Base-by-base conservation (phyloP, 2,888 invertebrate genomes). In the Xanthia icteritia region DNA sequence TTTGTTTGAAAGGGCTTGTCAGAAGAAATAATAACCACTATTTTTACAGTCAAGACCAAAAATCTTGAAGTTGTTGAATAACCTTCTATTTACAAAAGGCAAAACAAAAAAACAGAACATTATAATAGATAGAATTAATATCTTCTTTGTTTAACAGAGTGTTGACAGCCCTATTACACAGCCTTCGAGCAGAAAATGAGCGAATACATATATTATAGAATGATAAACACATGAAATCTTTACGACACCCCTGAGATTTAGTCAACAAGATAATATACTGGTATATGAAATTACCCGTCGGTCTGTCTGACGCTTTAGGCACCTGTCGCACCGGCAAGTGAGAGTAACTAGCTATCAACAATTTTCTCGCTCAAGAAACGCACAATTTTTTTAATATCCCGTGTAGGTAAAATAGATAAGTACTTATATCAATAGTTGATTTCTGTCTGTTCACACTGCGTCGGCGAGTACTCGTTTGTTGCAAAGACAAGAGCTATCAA, bases 151-250 rank as follows among this genome's bases (percentile, higher is more conserved):
- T n/a, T 58, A n/a, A 56, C 17, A 48, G 5, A 5, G 0, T n/a
- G 27, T 54, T 48, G 70, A 70, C 66, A 81, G n/a, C 51, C 70
- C 61, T 81, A 70, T 80, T 48, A 0, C 42, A 23, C 13, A 69
- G 45, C 9, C 54, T 13, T 42, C 23, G 20, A 48, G 39, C 58
- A 63, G 23, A 73, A 56, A 54, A 72, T 82, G 76, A 76, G 27
- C 58, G 61, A 72, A 72, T 66, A 42, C 42, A 42, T 42, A 79
- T 76, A 61, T 70, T 72, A 76, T 65, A 71, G 58, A 48, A 76
- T 72, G 75, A 82, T 85, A 74, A 77, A 74, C 58, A 60, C 36
- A 0, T 39, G n/a, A 48, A 63, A 48, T 42, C 56, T 84, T 73
- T 65, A 71, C 48, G 72, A 73, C 51, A 45, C 80, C 42, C 65